Base-by-base conservation (phyloP, 2,888 invertebrate species). In the Elmis aenea region DNA sequence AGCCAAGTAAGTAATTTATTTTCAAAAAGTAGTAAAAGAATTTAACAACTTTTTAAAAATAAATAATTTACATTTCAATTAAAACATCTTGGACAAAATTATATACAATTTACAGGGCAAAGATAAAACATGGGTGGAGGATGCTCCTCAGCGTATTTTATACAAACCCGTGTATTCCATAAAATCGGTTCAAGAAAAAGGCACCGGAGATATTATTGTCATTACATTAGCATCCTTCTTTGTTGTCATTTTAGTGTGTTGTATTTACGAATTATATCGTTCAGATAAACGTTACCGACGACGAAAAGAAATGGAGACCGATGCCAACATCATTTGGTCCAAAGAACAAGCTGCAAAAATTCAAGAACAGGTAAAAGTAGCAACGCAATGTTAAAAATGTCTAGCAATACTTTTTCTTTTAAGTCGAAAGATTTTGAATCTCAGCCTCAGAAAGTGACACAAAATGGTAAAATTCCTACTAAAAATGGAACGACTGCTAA, bases 111-210 rank as follows among this genome's bases (percentile, higher is more conserved):
- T 57, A 29, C 57, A 85, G 85, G 84, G 81, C 37, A 79, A 79
- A 4, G 86, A 86, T 51, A 82, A 81, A 55, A 81, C 82, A 0
- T 90, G 89, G 89, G 85, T 85, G 2, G 85, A 85, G 64, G 88
- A 89, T 58, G 85, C 88, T 2, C 89, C 89, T 0, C 81, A 81
- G 20, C 74, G 84, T 31, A 76, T 82, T 6, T 75, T 83, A 0
- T 89, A 88, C 62, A 81, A 82, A 52, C 83, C 86, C 1, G 70
- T 80, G 18, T 83, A 85, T 61, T 79, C 82, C 18, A 79, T 82
- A 48, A 77, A 80, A 8, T 82, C 85, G 9, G 75, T 81, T 20
- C 83, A 86, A 60, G 88, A 89, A 64, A 86, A 88, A 55, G 83
- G 82, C 36, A 82, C 83, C 2, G 74, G 72, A 1, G 82, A 84